phyloP scores from a whole-genome alignment of 1,140 invertebrate species.

The Trypoxylus dichotomus region DNA sequence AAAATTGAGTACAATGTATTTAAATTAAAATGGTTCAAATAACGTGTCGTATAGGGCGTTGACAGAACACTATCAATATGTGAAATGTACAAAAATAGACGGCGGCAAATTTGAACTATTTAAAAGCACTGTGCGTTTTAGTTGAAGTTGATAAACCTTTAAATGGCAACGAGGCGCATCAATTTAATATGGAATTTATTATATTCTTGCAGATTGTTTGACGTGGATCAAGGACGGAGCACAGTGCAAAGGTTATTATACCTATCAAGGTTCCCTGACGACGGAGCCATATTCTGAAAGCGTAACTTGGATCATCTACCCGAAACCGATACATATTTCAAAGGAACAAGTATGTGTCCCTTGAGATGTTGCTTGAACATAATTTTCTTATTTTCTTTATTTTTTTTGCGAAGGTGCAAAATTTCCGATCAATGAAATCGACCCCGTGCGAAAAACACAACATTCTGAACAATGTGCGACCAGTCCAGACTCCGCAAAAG shows the following conservation, averaged over 20 bases:
- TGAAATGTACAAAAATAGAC: no score
- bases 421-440: conserved; percentile 50
- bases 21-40: no score
- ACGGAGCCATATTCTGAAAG: conserved; percentile 70
- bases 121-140: no score
- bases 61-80: no score
- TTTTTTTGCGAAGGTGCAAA: conserved; percentile 45
- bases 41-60: no score
- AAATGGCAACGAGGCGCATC: no score
- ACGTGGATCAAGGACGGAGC: conserved; percentile 56
- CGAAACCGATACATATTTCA: conserved; percentile 70
- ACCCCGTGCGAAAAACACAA: conserved; percentile 46
- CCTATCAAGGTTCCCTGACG: conserved; percentile 72
- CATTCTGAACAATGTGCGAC: conserved; percentile 50
- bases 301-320: conserved; percentile 75
- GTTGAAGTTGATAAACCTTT: no score
- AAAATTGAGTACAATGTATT: no score
- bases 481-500: conserved; percentile 46
- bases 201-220: conserved; percentile 53
- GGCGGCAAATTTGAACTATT: no score
- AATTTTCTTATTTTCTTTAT: background rate
- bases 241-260: conserved; percentile 57
- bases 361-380: conserved; percentile 3
- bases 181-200: no score
- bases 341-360: conserved; percentile 62